Percentiles rank a stretch among this genome's conserved stretches.
These are phyloP conservation scores for Apis florea DNA, from an alignment of 1,140 invertebrate genomes.

Conservation along the genomic window DNA sequence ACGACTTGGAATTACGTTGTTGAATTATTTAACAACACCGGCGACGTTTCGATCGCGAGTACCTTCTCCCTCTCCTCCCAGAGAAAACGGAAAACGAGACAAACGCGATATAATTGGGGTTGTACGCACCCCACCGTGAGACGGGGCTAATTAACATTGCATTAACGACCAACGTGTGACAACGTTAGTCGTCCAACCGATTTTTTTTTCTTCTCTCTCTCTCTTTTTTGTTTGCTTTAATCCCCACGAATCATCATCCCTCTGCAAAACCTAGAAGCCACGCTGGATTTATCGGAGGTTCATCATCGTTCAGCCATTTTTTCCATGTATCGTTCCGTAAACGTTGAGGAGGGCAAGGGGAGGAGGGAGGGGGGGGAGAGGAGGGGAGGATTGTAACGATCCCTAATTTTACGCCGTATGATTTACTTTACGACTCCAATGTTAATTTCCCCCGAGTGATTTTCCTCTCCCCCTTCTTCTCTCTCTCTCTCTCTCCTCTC, in stretches of 20 bases:
- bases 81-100: conserved; percentile 1
- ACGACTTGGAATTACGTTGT: background rate
- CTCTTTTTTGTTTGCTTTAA: background rate
- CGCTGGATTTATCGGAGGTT: conserved; percentile 19
- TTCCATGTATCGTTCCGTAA: background rate
- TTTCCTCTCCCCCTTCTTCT: background rate
- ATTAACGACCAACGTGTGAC: conserved; percentile 29
- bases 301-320: conserved; percentile 22
- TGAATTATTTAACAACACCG: conserved; percentile 32
- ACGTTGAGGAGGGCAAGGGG: no score
- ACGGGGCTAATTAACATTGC: conserved; percentile 27
- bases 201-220: background rate
- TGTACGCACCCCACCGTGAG: background rate
- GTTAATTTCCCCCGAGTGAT: conserved; percentile 30
- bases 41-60: conserved; percentile 5
- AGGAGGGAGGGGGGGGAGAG: no score
- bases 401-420: conserved; percentile 42
- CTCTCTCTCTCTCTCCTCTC: background rate
- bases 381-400: background rate
- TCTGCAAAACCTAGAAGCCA: background rate
- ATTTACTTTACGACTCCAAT: conserved; percentile 45
- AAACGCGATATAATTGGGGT: conserved; percentile 15
- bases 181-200: background rate
- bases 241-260: no score
- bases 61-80: no score